A percentile compares a stretch with the other conserved stretches of the same genome.
phyloP scores from a whole-genome alignment of 2,797 vertebrate species.

The Enteromius argenteus region DNA sequence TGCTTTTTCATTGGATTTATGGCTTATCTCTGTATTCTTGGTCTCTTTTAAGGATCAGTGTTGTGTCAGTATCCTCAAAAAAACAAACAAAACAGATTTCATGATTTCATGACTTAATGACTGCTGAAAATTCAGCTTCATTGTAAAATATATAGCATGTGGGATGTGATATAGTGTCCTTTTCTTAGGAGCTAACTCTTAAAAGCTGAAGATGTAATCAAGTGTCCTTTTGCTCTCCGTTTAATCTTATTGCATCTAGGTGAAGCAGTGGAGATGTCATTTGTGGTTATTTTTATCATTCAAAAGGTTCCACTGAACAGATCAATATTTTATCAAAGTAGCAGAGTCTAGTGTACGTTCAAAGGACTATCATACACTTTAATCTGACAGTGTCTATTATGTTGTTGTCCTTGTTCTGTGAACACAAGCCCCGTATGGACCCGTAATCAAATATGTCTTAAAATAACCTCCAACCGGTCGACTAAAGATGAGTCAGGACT shows the following conservation, averaged over 20 bases:
- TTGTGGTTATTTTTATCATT: not conserved
- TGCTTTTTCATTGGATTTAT: not conserved
- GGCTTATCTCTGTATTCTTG: not conserved
- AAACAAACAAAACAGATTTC: not conserved
- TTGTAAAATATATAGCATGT: not conserved
- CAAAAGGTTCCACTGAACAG: not conserved
- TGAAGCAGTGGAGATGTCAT: not conserved
- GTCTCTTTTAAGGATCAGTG: not conserved
- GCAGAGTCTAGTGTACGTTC: not conserved
- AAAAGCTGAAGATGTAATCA: not conserved
- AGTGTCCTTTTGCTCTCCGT: not conserved
- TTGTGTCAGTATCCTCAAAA: not conserved
- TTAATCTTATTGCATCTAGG: not conserved
- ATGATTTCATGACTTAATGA: not conserved
- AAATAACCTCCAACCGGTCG: not conserved
- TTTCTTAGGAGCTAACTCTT: not conserved
- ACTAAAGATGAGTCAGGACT: not conserved
- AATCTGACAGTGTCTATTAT: not conserved
- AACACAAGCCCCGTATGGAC: not conserved
- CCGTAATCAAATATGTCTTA: not conserved
- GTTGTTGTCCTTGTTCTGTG: not conserved
- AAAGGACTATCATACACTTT: not conserved
- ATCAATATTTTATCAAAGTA: slow-evolving; percentile 13
- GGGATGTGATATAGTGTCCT: not conserved
- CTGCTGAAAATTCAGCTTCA: not conserved